A percentile compares a stretch with the other conserved stretches of the same genome.
These are phyloP conservation scores for Phasia obesa DNA, from an alignment of 2,888 invertebrate species.

Conservation along the genomic window DNA sequence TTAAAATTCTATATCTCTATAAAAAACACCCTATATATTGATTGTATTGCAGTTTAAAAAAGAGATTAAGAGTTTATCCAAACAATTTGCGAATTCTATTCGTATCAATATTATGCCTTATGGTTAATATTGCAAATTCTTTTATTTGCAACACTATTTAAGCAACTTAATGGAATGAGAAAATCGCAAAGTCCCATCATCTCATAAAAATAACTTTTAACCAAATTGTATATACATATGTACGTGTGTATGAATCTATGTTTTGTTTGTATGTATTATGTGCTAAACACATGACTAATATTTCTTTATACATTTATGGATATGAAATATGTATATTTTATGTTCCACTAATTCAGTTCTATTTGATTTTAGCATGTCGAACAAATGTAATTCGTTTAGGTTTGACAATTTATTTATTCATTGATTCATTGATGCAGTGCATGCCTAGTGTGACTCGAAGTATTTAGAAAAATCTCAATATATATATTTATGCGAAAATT, in stretches of 20 bases:
- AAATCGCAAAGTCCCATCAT: constrained; percentile 59
- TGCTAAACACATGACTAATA: constrained; percentile 7
- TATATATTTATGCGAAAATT: constrained; percentile 46
- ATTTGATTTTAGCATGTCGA: constrained; percentile 66
- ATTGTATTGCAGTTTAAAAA: constrained; percentile 9
- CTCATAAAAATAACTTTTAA: constrained; percentile 61
- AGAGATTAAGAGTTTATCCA: constrained; percentile 51
- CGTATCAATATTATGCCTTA: constrained; percentile 68
- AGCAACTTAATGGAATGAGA: constrained; percentile 52
- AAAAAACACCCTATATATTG: too few relatives aligned
- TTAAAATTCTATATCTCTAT: too few relatives aligned
- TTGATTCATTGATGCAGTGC: not conserved
- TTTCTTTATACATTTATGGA: not conserved
- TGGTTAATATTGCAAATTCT: constrained; percentile 60
- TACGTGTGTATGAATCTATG: not conserved
- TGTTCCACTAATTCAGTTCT: constrained; percentile 47
- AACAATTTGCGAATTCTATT: constrained; percentile 54
- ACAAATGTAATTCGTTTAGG: constrained; percentile 67
- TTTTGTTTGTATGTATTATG: too few relatives aligned
- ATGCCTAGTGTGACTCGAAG: not conserved
- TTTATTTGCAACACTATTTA: constrained; percentile 50
- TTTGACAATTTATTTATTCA: constrained; percentile 49
- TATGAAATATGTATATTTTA: not conserved
- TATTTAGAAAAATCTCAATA: constrained; percentile 41
- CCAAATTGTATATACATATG: constrained; percentile 21